Base-by-base conservation (phyloP, 1,140 invertebrate genomes). In the Heliothis virescens region DNA sequence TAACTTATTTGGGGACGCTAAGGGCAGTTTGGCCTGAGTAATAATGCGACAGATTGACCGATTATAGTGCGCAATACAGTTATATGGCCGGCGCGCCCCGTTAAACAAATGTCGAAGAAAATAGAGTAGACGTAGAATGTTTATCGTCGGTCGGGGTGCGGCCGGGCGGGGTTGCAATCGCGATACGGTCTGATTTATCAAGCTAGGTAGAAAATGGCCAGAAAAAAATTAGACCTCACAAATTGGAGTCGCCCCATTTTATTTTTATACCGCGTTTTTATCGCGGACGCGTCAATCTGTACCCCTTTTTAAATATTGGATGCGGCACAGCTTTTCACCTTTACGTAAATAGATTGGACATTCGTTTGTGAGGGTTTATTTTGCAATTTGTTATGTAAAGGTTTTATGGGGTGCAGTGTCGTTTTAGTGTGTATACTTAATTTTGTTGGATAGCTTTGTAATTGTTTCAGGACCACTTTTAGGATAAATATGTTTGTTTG, bases 41-140 rank as follows among this genome's bases (percentile, higher is more conserved):
- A 90, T 90, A 90, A 76, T 77, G 82, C 71, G 86, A 77, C 79
- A 82, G 84, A 85, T 82, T 83, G 84, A 79, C 67, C 80, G 83
- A 86, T 85, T 88, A 91, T 87, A 85, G 85, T 81, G 82, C 83
- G 86, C 74, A 75, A 89, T 90, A 89, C 87, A 90, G 86, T 86
- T 89, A 86, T 90, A 90, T 91, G 82, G 89, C 65, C 57, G 83
- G 85, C 91, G 85, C 89, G 85, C 91, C 90, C 87, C 82, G 83
- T 87, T 86, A 85, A 88, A 87, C 86, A 89, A 92, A 91, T 90
- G 89, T 85, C 87, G 88, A 91, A 89, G 90, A 88, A 89, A 90
- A 90, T 88, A 78, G 85, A 41, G 86, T 85, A 83, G 60, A 57
- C 74, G 59, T 79, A 41, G 52, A 52, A 60, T 83, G 86, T 91